Base-by-base conservation (phyloP, 2,113 vertebrate species). In the Bucco capensis region DNA sequence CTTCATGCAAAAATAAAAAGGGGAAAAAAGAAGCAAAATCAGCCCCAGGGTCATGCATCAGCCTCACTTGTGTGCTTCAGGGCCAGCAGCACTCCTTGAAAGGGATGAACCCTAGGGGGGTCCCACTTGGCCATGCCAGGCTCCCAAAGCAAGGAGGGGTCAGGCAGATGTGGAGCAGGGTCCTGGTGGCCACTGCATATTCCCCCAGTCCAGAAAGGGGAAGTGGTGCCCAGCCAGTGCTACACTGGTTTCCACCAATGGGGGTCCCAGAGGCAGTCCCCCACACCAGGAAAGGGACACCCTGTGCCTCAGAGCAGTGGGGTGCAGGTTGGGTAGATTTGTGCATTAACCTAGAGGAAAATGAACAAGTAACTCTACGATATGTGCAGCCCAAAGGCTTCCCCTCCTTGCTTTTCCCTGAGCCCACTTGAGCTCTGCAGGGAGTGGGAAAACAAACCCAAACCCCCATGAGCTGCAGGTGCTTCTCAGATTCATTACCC, bases 231-330 rank as follows among this genome's bases (percentile, higher is more conserved):
- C 7, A 0, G 47, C 5, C 2, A 1, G 53, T 58, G 58, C 51
- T 35, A 4, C 73, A 60, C 74, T 85, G 88, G 14, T 35, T 60
- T 53, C 58, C 58, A 58, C 58, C 44, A 53, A 51, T 3, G 0
- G 1, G 0, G 17, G 47, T 7, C 40, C 28, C 0, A 0, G 6
- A 8, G 9, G 2, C 4, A 0, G 60, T 35, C 6, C 1, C 14
- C 51, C 2, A 0, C 3, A 17, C 23, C 4, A 8, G n/a, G 13
- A 16, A 71, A 8, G 0, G 13, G 49, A 18, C 50, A 12, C 19
- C 28, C 40, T 8, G 12, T 1, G 10, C 35, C 47, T 56, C 4
- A 1, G 40, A 5, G 25, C 35, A 4, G 0, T 1, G 18, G 2
- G 1, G 33, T 5, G 19, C 15, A 5, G 30, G 25, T 14, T 31